phyloP scores from a whole-genome alignment of 2,113 vertebrate species.

The Notarius quadriscutis region DNA sequence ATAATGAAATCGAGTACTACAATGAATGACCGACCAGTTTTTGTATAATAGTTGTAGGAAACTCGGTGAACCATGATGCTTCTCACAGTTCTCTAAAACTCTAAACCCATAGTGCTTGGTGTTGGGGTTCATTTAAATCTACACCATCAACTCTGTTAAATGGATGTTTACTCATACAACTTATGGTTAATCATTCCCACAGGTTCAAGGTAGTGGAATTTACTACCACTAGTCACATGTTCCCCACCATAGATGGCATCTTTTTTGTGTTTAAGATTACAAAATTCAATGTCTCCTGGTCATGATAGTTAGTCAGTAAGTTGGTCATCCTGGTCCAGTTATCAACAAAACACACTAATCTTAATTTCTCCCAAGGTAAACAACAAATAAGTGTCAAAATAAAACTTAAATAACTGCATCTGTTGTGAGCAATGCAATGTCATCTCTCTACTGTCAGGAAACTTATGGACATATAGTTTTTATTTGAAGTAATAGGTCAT shows the following conservation, averaged over 20 bases:
- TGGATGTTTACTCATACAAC: background rate
- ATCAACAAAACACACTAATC: background rate
- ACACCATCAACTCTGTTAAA: background rate
- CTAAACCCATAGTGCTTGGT: background rate
- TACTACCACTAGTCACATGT: background rate
- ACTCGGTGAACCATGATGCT: background rate
- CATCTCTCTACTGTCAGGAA: background rate
- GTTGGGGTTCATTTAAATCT: background rate
- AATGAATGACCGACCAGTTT: background rate
- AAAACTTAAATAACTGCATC: background rate
- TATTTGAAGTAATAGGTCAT: too few species aligned
- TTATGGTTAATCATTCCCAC: background rate
- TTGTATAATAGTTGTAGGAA: background rate
- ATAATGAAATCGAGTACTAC: background rate
- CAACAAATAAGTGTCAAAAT: background rate
- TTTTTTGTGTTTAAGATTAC: background rate
- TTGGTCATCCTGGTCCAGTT: background rate
- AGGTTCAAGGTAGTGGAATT: conserved; percentile 7
- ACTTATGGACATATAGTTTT: background rate
- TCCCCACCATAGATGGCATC: background rate
- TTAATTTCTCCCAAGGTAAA: background rate
- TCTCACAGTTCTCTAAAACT: background rate
- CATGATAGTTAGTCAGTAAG: background rate
- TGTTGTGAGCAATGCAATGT: background rate
- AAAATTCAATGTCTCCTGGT: background rate